phyloP scores from a whole-genome alignment of 2,888 invertebrate species.

The Minunthozetes semirufus region DNA sequence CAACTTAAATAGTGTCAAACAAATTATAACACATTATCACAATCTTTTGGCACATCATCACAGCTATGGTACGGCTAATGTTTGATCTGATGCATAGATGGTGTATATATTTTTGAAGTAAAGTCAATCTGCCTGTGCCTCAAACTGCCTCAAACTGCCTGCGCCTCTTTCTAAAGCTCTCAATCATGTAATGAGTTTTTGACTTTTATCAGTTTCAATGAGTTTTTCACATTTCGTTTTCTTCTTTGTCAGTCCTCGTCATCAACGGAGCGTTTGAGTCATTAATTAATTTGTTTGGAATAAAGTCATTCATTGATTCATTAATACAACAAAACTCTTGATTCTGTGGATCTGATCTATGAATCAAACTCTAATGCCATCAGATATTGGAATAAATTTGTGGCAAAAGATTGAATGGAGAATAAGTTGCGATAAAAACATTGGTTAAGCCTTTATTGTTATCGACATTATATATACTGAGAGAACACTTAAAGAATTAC shows the following conservation, averaged over 20 bases:
- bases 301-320: not conserved
- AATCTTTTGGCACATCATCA: conserved; percentile 16
- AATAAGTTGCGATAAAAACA: not conserved
- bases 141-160: too few relatives aligned
- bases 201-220: not conserved
- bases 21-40: not conserved
- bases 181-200: conserved; percentile 17
- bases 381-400: not conserved
- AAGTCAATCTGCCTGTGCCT: too few relatives aligned
- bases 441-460: conserved; percentile 4
- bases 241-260: not conserved
- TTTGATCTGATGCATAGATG: too few relatives aligned
- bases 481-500: conserved; percentile 23
- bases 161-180: not conserved
- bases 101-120: too few relatives aligned
- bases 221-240: not conserved
- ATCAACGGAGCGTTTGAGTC: not conserved
- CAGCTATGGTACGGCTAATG: not conserved
- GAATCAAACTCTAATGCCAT: not conserved
- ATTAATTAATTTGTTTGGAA: conserved; percentile 13
- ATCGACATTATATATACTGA: conserved; percentile 23
- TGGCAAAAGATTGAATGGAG: not conserved
- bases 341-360: not conserved
- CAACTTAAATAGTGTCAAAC: conserved; percentile 1
- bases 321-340: not conserved